Base-by-base conservation (phyloP, 2,888 invertebrate species). In the Anarsia innoxiella region DNA sequence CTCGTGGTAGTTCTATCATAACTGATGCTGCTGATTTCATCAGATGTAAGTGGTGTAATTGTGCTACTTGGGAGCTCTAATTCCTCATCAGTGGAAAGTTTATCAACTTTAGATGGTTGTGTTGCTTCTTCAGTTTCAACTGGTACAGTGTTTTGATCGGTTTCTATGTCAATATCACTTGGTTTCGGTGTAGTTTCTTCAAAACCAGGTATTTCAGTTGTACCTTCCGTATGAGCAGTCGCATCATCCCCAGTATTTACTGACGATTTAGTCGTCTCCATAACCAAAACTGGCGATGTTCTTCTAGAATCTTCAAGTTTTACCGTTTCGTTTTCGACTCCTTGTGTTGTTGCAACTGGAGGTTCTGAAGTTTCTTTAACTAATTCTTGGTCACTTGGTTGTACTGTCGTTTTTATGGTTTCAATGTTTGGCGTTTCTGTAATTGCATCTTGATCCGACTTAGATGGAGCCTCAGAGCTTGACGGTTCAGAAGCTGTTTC, bases 121-220 rank as follows among this genome's bases (percentile, higher is more conserved):
- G 25, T n/a, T 25, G n/a, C 26, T 10, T 23, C 13, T 33, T 33
- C 26, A 3, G 25, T 11, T 2, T 13, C 35, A 11, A 46, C 42
- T 26, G 39, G 34, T 34, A 30, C 12, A 19, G 49, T 54, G 6
- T 43, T 45, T 29, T 40, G 33, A 10, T 33, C 33, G 23, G n/a
- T n/a, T n/a, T n/a, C n/a, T n/a, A n/a, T n/a, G n/a, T n/a, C n/a
- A n/a, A n/a, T n/a, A n/a, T n/a, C n/a, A n/a, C n/a, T n/a, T n/a
- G n/a, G n/a, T n/a, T n/a, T n/a, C n/a, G n/a, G n/a, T n/a, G n/a
- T n/a, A n/a, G n/a, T n/a, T n/a, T n/a, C n/a, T n/a, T n/a, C n/a
- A n/a, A n/a, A n/a, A n/a, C n/a, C n/a, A n/a, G n/a, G n/a, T n/a
- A n/a, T n/a, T n/a, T n/a, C n/a, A n/a, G n/a, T n/a, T n/a, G n/a